phyloP scores from a whole-genome alignment of 2,113 vertebrate species.

The Microcebus lehilahytsara region DNA sequence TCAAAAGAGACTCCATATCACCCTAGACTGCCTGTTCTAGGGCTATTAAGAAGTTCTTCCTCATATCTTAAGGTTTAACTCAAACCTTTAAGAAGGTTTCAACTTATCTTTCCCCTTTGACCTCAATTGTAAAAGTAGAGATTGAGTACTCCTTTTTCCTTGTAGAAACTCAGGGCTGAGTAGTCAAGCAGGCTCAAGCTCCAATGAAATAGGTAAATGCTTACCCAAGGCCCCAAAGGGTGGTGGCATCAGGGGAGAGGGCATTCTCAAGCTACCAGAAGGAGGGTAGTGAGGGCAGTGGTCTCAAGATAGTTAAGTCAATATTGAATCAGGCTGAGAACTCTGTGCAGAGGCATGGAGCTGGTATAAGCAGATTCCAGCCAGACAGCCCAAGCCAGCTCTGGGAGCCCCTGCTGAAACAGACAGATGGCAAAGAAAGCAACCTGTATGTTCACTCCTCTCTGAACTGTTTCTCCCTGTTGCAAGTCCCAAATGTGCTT shows the following conservation, averaged over 20 bases:
- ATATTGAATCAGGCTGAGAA: constrained; percentile 57
- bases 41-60: background rate
- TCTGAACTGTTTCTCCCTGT: constrained; percentile 4
- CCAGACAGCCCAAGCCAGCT: constrained; percentile 61
- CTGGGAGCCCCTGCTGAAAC: constrained; percentile 31
- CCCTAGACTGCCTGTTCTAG: background rate
- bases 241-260: constrained; percentile 45
- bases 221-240: background rate
- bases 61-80: background rate
- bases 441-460: background rate
- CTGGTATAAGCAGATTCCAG: constrained; percentile 62
- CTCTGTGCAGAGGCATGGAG: background rate
- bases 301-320: constrained; percentile 56
- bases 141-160: background rate
- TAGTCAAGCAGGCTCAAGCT: constrained; percentile 8
- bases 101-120: background rate
- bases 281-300: background rate
- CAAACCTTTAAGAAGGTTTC: background rate
- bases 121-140: background rate
- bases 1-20: background rate
- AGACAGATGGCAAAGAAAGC: constrained; percentile 30
- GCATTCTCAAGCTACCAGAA: constrained; percentile 16
- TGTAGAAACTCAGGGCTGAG: background rate
- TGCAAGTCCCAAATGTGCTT: background rate
- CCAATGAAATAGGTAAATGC: constrained; percentile 33